Conservation (phyloP, 2,888 invertebrate species). For the Syrphus vitripennis region DNA sequence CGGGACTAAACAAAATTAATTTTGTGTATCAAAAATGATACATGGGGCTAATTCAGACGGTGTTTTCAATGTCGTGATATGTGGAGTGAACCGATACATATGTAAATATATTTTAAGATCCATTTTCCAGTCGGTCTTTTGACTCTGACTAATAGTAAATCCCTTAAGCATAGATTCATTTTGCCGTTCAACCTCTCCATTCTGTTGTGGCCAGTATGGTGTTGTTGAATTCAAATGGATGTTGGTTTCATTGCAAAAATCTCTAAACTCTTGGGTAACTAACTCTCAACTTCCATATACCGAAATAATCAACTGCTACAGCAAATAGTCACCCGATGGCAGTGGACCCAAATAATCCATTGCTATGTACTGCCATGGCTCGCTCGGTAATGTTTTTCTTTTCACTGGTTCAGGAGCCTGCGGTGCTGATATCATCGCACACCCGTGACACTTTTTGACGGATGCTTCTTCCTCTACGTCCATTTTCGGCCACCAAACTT, state of each 20-base stretch:
- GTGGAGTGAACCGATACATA: conserved; percentile 71
- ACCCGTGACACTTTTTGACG: conserved; percentile 7
- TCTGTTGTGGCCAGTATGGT: not conserved
- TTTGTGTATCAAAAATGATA: too few species aligned
- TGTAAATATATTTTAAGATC: conserved; percentile 19
- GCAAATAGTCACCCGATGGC: conserved; percentile 33
- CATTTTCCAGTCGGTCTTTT: not conserved
- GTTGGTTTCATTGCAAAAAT: not conserved
- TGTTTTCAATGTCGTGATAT: conserved; percentile 73
- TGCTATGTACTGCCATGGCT: conserved; percentile 58
- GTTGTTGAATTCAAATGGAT: not conserved
- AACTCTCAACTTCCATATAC: not conserved
- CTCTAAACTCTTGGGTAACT: not conserved
- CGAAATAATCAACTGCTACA: conserved; percentile 13
- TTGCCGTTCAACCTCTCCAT: conserved; percentile 6
- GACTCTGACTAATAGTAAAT: not conserved
- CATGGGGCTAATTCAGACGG: conserved; percentile 73
- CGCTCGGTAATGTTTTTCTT: conserved; percentile 70
- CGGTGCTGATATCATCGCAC: not conserved
- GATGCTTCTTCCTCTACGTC: conserved; percentile 73
- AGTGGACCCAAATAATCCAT: conserved; percentile 73
- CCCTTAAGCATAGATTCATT: not conserved
- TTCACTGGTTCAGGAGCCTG: conserved; percentile 70
- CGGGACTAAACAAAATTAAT: too few species aligned
- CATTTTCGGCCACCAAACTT: conserved; percentile 70